Evolutionary conservation across 2,888 invertebrate genomes (phyloP).

Genomic region (Coelinius sp.): DNA sequence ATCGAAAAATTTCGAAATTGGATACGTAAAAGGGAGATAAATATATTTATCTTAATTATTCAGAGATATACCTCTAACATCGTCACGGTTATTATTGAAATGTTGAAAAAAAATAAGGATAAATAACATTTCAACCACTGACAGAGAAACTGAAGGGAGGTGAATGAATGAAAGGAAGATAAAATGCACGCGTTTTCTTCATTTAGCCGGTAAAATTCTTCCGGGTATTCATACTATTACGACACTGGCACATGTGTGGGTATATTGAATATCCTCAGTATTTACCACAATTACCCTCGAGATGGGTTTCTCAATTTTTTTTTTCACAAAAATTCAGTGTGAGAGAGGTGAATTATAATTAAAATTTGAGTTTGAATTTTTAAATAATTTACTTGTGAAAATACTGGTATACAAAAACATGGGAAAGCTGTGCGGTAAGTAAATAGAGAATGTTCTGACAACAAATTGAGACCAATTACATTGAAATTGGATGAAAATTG

Average conservation of each 20-base stretch:
- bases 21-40: not conserved
- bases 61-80: not conserved
- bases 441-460: no score
- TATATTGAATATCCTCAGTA: not conserved
- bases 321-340: not conserved
- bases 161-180: constrained; percentile 13
- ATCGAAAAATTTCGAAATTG: constrained; percentile 2
- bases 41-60: not conserved
- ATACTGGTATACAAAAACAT: no score
- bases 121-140: not conserved
- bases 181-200: constrained; percentile 27
- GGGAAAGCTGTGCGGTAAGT: no score
- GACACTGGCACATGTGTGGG: constrained; percentile 6
- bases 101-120: not conserved
- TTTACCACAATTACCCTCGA: not conserved
- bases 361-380: no score
- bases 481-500: no score
- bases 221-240: constrained; percentile 41
- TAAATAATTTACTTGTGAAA: no score
- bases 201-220: constrained; percentile 40
- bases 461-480: no score
- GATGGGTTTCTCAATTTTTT: not conserved
- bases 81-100: not conserved
- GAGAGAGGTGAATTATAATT: not conserved
- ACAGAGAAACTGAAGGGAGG: not conserved